Base-by-base conservation (phyloP, 2,113 vertebrate species). In the Pandion haliaetus region DNA sequence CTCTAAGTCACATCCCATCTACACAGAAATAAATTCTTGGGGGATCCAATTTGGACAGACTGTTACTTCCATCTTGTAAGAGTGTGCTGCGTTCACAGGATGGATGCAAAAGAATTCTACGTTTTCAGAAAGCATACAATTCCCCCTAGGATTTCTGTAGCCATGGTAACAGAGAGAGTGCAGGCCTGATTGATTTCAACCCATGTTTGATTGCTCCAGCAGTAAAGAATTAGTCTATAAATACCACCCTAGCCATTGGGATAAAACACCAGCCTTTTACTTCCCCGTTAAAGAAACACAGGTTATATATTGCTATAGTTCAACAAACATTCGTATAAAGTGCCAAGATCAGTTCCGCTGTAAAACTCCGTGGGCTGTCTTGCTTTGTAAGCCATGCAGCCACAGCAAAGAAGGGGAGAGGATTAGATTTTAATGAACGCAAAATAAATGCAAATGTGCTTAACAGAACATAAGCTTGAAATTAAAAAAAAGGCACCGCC, bases 161-260 rank as follows among this genome's bases (percentile, higher is more conserved):
- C 93, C 94, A 93, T 82, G 82, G 95, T 26, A 95, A 97, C 92
- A 71, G 6, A 18, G 5, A 74, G 1, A 95, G 77, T 66, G 71
- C 95, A 90, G 86, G 66, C 52, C 65, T 79, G 62, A 23, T 86
- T 79, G 62, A 23, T 86, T 90, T 84, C 92, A 97, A 49, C 50
- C 61, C 5, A 0, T 36, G 24, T n/a, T 76, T 94, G 91, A 86
- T 58, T 77, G 80, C 76, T 93, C 62, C 77, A 72, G 83, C 70
- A 70, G 47, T 61, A 42, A 97, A 85, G 67, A 93, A 58, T 12
- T 66, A 42, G 31, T 44, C 88, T 59, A 36, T 45, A 81, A 95
- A 93, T 86, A 77, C 18, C 57, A 50, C 10, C 17, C 42, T 19
- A 14, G 34, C 63, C 82, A 4, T 4, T 42, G 34, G 65, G 71